Percentiles rank a stretch among this genome's conserved stretches.
phyloP scores from a whole-genome alignment of 2,797 vertebrate species.

The Paratrypauchen microcephalus region DNA sequence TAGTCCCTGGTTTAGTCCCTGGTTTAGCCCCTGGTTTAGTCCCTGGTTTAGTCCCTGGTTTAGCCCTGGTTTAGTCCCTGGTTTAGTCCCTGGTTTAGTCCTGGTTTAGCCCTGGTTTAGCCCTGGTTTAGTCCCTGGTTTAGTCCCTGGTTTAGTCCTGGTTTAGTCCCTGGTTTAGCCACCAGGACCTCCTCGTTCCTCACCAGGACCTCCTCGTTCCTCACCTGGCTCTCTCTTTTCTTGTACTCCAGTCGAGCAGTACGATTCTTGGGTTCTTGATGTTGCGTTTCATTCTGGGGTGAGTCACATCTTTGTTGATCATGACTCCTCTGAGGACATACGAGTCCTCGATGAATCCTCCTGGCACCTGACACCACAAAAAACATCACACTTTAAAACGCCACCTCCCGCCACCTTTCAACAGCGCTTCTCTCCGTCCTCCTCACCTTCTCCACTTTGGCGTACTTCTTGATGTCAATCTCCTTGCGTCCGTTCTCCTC shows the following conservation, averaged over 20 bases:
- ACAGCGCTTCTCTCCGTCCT: background rate
- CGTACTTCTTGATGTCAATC: slow-evolving; percentile 96
- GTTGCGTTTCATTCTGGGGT: slow-evolving; percentile 87
- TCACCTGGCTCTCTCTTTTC: slow-evolving; percentile 97
- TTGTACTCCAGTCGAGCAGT: slow-evolving; percentile 97
- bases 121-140: too few relatives aligned
- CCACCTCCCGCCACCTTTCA: too few relatives aligned
- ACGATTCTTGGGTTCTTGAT: slow-evolving; percentile 91
- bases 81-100: too few relatives aligned
- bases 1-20: too few relatives aligned
- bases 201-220: too few relatives aligned
- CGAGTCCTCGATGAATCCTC: slow-evolving; percentile 91
- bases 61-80: too few relatives aligned
- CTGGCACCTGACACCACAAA: slow-evolving; percentile 81
- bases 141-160: too few relatives aligned
- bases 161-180: too few relatives aligned
- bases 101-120: too few relatives aligned
- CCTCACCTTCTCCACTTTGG: slow-evolving; percentile 92
- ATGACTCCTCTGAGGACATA: slow-evolving; percentile 90
- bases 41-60: too few relatives aligned
- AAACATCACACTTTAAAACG: background rate
- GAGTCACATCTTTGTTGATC: slow-evolving; percentile 95
- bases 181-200: too few relatives aligned
- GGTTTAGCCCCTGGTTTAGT: too few relatives aligned
- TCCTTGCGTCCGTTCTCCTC: slow-evolving; percentile 92